Conservation (phyloP, 2,888 invertebrate species). For the Unio delphinus region DNA sequence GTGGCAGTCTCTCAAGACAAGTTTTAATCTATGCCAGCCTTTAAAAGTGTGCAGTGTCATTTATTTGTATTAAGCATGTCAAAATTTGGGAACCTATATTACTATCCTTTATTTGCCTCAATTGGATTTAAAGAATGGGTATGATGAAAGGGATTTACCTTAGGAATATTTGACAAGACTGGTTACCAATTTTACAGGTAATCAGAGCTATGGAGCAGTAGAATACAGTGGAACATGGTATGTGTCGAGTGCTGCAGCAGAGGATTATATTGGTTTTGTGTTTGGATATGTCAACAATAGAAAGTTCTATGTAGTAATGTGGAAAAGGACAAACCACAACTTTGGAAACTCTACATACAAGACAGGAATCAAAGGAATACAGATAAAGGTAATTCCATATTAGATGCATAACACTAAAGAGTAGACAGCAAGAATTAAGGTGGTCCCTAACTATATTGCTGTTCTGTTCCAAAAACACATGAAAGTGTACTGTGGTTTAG, state of each 20-base stretch:
- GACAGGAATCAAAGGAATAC: slow-evolving; percentile 49
- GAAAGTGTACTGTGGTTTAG: too few relatives aligned
- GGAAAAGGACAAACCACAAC: slow-evolving; percentile 46
- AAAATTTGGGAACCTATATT: not conserved
- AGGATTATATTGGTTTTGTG: slow-evolving; percentile 52
- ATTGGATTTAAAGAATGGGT: too few relatives aligned
- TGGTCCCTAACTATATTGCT: too few relatives aligned
- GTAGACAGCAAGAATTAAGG: too few relatives aligned
- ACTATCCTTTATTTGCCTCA: not conserved
- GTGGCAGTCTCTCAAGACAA: too few relatives aligned
- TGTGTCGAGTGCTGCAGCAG: slow-evolving; percentile 28
- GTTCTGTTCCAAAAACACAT: too few relatives aligned
- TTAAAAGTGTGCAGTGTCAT: too few relatives aligned
- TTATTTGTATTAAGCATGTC: too few relatives aligned
- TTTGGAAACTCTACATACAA: slow-evolving; percentile 26
- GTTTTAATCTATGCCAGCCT: too few relatives aligned
- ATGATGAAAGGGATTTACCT: too few relatives aligned
- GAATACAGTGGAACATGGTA: slow-evolving; percentile 56
- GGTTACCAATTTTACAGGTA: slow-evolving; percentile 19
- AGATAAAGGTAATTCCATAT: slow-evolving; percentile 44
- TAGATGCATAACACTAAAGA: too few relatives aligned
- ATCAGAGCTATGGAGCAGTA: slow-evolving; percentile 41
- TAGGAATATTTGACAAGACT: not conserved
- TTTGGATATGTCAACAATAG: slow-evolving; percentile 55
- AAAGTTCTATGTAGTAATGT: slow-evolving; percentile 54